Evolutionary conservation across 2,888 invertebrate genomes (phyloP), one percentile per base, ranked within the genome.

Genomic region (Platycheirus rosarum): DNA sequence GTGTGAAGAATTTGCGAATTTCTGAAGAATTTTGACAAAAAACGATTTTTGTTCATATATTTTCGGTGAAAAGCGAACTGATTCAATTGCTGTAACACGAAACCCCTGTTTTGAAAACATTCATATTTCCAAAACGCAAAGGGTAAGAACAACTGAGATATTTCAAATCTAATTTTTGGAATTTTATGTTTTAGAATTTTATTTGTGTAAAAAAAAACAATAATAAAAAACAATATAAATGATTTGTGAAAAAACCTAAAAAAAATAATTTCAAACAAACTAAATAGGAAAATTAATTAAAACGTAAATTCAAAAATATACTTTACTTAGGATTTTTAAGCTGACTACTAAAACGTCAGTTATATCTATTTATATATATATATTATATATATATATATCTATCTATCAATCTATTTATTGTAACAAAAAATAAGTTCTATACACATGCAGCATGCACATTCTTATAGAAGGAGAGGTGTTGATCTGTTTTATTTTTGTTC

Each of bases 391-490:
- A n/a, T 23, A 23, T 23, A 23, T 23, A 4, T 23, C 2, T 23
- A 32, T 6, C n/a, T 48, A 48, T 55, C 71, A 42, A 71, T 37
- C 37, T 70, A 26, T 70, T 40, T 84, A 79, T 57, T 49, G 48
- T 53, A 80, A 78, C 65, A 74, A 84, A 74, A 84, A 76, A 20
- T 48, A 14, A 35, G 14, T n/a, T 66, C 66, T 66, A 53, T 60
- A 51, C 40, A 75, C 86, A 86, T 86, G 86, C 86, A 86, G 84
- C 86, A 86, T 86, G 86, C 86, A 86, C 85, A 86, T 85, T 85
- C 85, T 78, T 84, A 84, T 80, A 84, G 89, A 87, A 90, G 90
- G 90, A 90, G 90, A 89, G 90, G 90, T 90, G 90, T 90, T 90
- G 90, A 89, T 89, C 88, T 89, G 88, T 88, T 88, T 87, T 70